Evolutionary conservation across 2,797 vertebrate genomes (phyloP).

Genomic region (Ceryle rudis): DNA sequence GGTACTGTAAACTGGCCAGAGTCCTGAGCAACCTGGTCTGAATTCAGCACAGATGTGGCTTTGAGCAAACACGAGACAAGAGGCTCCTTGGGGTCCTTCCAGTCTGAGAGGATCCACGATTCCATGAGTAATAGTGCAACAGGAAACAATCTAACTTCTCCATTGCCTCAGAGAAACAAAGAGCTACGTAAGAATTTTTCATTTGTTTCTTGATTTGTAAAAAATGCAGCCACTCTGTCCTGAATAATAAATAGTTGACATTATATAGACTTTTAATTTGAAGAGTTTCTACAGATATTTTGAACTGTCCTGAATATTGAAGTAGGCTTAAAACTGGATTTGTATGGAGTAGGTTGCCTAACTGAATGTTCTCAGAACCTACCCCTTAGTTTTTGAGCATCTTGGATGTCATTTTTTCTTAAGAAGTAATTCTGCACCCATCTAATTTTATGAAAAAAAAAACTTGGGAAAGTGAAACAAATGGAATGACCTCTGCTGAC

Average conservation of each 20-base stretch:
- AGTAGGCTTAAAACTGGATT: neutral
- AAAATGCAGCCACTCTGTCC: neutral
- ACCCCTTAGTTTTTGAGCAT: neutral
- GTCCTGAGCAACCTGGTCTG: neutral
- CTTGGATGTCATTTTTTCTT: neutral
- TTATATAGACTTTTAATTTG: neutral
- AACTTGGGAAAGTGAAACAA: neutral
- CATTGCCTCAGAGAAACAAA: neutral
- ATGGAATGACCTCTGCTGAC: constrained; percentile 7
- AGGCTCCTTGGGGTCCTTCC: neutral
- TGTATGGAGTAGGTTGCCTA: neutral
- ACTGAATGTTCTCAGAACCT: neutral
- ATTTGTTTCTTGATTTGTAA: neutral
- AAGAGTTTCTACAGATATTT: neutral
- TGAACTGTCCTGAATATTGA: neutral
- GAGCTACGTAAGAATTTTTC: neutral
- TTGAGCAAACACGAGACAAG: neutral
- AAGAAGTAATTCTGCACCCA: neutral
- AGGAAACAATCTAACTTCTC: neutral
- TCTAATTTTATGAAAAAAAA: neutral
- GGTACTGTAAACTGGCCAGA: neutral
- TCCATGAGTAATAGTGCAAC: accelerated
- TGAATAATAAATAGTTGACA: neutral
- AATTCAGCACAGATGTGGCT: neutral
- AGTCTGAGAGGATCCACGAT: neutral